These are phyloP conservation scores for Synergus gifuensis DNA, from an alignment of 2,888 invertebrate genomes.

Conservation along the genomic window DNA sequence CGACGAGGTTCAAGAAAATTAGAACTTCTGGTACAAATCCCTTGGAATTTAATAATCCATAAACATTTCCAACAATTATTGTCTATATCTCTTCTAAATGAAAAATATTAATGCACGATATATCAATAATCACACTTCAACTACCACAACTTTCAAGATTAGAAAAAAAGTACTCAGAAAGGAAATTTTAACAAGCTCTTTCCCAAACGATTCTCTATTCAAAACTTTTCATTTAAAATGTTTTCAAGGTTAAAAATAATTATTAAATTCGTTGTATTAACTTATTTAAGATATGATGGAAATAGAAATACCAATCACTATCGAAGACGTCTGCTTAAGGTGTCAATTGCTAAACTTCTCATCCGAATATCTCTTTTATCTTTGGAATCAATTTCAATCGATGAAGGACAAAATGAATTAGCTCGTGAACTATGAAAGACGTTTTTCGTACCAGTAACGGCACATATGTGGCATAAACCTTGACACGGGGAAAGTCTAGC, in stretches of 20 bases:
- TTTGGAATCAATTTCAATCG: conserved; percentile 19
- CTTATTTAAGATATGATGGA: neutral
- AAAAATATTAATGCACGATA: neutral
- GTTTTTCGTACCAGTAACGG: conserved; percentile 19
- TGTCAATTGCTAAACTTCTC: neutral
- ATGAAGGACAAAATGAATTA: conserved; percentile 37
- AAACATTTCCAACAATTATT: neutral
- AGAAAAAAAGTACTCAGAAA: neutral
- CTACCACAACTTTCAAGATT: neutral
- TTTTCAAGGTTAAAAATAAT: too few species aligned
- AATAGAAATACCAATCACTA: neutral
- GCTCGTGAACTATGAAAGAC: conserved; percentile 32
- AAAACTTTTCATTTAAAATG: too few species aligned
- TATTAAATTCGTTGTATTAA: neutral
- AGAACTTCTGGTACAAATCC: neutral
- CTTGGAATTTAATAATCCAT: neutral
- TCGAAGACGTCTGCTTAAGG: neutral
- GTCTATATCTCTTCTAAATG: neutral
- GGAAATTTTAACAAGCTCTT: too few species aligned
- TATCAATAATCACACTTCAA: neutral
- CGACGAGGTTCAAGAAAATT: conserved; percentile 30
- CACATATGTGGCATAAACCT: conserved; percentile 33
- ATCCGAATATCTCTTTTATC: neutral
- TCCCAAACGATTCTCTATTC: too few species aligned
- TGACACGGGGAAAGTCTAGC: conserved; percentile 36